Evolutionary conservation across 2,888 invertebrate species (phyloP).

Genomic region (Agonopterix alstromeriana): DNA sequence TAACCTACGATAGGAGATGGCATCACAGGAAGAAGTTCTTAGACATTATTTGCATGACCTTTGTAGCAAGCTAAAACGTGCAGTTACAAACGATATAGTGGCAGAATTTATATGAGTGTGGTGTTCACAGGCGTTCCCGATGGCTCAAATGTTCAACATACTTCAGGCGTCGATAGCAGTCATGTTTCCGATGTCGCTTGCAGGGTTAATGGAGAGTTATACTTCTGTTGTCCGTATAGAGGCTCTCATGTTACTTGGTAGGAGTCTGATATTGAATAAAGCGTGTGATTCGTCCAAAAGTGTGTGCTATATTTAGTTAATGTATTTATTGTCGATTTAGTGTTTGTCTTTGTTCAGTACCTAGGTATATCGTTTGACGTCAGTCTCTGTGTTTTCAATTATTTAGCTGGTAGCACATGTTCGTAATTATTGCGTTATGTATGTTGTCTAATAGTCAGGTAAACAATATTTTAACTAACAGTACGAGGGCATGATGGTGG

Average conservation of each 20-base stretch:
- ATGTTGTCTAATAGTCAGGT: too few relatives aligned
- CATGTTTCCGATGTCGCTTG: constrained; percentile 70
- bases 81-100: not conserved
- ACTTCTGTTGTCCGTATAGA: constrained; percentile 77
- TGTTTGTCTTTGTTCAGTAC: too few relatives aligned
- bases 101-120: constrained; percentile 5
- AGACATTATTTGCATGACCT: not conserved
- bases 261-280: constrained; percentile 31
- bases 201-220: constrained; percentile 73
- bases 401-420: too few relatives aligned
- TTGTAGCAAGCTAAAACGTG: constrained; percentile 1
- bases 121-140: constrained; percentile 79
- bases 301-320: not conserved
- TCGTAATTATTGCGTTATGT: too few relatives aligned
- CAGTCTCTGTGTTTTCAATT: too few relatives aligned
- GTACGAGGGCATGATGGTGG: too few relatives aligned
- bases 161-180: constrained; percentile 79
- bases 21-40: not conserved
- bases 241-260: constrained; percentile 74
- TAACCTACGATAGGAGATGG: too few relatives aligned
- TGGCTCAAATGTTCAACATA: constrained; percentile 86
- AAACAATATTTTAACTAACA: too few relatives aligned
- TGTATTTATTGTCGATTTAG: too few relatives aligned
- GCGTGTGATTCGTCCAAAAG: constrained; percentile 16
- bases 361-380: too few relatives aligned